phyloP scores from a whole-genome alignment of 2,888 invertebrate species.

The Caradrina kadenii region DNA sequence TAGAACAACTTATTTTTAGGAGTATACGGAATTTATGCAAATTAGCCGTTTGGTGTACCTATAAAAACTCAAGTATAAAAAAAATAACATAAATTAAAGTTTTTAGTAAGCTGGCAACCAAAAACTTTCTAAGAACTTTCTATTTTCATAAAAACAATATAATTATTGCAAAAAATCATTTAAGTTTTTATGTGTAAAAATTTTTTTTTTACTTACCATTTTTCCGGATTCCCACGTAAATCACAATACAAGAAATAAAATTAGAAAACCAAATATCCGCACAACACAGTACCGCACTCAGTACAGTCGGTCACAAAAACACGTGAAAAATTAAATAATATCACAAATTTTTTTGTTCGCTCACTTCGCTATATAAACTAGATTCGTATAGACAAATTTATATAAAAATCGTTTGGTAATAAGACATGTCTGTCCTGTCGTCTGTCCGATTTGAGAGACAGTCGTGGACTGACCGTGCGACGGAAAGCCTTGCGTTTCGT shows the following conservation, averaged over 20 bases:
- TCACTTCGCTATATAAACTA: slow-evolving; percentile 70
- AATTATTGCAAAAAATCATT: neutral
- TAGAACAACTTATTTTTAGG: slow-evolving; percentile 13
- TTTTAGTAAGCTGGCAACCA: slow-evolving; percentile 9
- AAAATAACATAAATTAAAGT: slow-evolving; percentile 12
- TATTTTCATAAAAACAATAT: slow-evolving; percentile 37
- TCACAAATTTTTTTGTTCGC: slow-evolving; percentile 53
- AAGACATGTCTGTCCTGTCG: slow-evolving; percentile 80
- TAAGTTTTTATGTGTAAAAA: neutral
- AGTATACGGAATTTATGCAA: slow-evolving; percentile 30
- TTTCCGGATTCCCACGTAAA: slow-evolving; percentile 72
- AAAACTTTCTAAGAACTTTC: slow-evolving; percentile 64
- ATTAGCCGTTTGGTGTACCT: slow-evolving; percentile 21
- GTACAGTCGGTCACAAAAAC: slow-evolving; percentile 64
- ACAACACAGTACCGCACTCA: slow-evolving; percentile 64
- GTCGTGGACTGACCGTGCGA: slow-evolving; percentile 84
- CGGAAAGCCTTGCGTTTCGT: slow-evolving; percentile 79
- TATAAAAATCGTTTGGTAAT: slow-evolving; percentile 65
- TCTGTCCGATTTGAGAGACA: slow-evolving; percentile 85
- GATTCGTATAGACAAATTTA: slow-evolving; percentile 64
- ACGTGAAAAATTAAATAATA: slow-evolving; percentile 52
- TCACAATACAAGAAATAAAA: slow-evolving; percentile 67
- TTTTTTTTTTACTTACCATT: slow-evolving; percentile 78
- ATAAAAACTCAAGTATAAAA: slow-evolving; percentile 18
- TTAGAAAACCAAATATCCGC: slow-evolving; percentile 69